phyloP scores from a whole-genome alignment of 2,797 vertebrate species.

The Cryptoprocta ferox region DNA sequence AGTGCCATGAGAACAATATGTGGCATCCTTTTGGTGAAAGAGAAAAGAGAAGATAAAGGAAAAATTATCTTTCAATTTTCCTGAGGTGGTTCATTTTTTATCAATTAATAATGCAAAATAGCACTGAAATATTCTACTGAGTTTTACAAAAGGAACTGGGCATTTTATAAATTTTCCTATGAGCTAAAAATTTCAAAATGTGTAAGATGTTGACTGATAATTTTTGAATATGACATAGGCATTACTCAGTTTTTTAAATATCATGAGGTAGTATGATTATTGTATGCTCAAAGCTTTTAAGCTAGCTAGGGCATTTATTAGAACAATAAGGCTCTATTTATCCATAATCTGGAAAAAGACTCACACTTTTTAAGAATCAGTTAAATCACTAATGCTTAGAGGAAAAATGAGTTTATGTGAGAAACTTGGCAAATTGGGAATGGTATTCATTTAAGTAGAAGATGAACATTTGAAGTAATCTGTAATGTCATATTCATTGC shows the following conservation, averaged over 20 bases:
- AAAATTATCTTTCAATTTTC: constrained; percentile 62
- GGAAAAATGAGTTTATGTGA: not conserved
- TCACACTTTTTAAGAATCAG: not conserved
- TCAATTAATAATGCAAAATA: constrained; percentile 73
- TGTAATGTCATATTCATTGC: not conserved
- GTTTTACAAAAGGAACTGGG: constrained; percentile 68
- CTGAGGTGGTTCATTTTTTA: constrained; percentile 74
- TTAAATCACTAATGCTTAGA: not conserved
- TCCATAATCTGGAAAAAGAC: not conserved
- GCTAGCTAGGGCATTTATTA: not conserved
- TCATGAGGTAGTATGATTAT: constrained; percentile 6
- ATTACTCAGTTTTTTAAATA: constrained; percentile 72
- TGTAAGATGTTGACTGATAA: constrained; percentile 70
- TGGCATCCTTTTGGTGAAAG: not conserved
- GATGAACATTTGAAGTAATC: not conserved
- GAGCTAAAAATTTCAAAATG: constrained; percentile 72
- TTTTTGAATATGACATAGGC: constrained; percentile 67
- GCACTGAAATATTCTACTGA: constrained; percentile 76
- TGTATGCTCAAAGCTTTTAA: constrained; percentile 70
- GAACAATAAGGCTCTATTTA: not conserved
- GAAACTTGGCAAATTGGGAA: not conserved
- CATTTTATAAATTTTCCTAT: constrained; percentile 69
- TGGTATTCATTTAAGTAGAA: not conserved
- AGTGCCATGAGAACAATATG: constrained; percentile 16
- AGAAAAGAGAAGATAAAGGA: constrained; percentile 41